phyloP scores from a whole-genome alignment of 1,140 invertebrate species.

The Proales similis region DNA sequence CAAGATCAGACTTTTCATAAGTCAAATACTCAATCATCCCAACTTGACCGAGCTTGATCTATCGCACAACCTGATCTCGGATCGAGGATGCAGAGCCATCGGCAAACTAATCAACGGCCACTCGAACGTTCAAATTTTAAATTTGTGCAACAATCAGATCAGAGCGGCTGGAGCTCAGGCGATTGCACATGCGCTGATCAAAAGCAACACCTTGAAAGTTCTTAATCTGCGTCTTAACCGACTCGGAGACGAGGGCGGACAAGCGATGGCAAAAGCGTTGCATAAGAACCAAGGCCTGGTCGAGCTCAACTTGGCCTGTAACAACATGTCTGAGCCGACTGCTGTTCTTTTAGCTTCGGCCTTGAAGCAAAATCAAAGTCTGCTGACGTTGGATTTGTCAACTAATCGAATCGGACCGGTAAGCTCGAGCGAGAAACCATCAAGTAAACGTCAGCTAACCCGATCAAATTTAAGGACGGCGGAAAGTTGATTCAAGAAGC shows the following conservation, averaged over 20 bases:
- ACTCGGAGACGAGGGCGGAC: conserved; percentile 52
- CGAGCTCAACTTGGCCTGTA: conserved; percentile 49
- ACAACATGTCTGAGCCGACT: conserved; percentile 50
- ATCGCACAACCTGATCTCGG: conserved; percentile 52
- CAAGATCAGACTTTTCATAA: conserved; percentile 48
- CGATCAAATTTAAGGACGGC: conserved; percentile 46
- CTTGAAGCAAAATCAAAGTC: conserved; percentile 45
- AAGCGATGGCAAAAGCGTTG: conserved; percentile 42
- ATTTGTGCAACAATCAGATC: conserved; percentile 51
- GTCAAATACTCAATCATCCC: conserved; percentile 49
- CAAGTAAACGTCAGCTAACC: not conserved
- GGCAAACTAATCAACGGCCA: conserved; percentile 53
- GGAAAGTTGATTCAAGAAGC: conserved; percentile 52
- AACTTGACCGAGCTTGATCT: conserved; percentile 47
- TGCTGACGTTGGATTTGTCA: conserved; percentile 47
- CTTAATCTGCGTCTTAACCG: conserved; percentile 48
- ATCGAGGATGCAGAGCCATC: conserved; percentile 50
- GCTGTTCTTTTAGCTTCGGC: conserved; percentile 49
- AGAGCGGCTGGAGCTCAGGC: conserved; percentile 48
- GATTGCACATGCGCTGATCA: conserved; percentile 51
- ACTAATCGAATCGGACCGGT: conserved; percentile 51
- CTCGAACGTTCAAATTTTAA: conserved; percentile 46
- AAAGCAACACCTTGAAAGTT: conserved; percentile 46
- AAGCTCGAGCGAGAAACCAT: conserved; percentile 39
- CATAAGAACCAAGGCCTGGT: conserved; percentile 45